Evolutionary conservation across 1,140 invertebrate genomes (phyloP).

Genomic region (Caenorhabditis briggsae): DNA sequence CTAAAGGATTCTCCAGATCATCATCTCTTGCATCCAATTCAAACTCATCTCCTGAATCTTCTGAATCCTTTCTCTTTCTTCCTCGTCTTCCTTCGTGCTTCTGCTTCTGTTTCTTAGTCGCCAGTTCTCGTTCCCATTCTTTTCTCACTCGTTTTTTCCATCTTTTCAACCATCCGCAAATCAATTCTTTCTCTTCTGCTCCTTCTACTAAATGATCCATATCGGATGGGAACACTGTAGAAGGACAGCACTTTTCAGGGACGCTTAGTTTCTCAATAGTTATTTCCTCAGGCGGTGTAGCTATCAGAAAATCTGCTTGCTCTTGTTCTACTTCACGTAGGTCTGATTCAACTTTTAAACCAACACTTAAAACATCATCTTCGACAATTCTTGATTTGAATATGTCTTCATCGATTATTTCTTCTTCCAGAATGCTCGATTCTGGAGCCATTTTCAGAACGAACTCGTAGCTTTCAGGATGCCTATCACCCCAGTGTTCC

Average conservation of each 20-base stretch:
- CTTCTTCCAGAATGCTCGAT: not conserved
- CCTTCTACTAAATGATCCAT: constrained; percentile 29
- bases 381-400: constrained; percentile 13
- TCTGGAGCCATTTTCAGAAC: not conserved
- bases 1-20: constrained; percentile 36
- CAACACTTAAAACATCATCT: not conserved
- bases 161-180: not conserved
- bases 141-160: constrained; percentile 34
- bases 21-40: not conserved
- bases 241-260: not conserved
- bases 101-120: not conserved
- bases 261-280: not conserved
- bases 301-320: not conserved
- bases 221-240: not conserved
- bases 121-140: not conserved
- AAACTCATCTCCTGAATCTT: constrained; percentile 1
- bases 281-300: not conserved
- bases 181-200: not conserved
- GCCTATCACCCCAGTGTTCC: constrained; percentile 27
- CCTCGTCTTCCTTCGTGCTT: not conserved
- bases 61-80: not conserved
- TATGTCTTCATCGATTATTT: not conserved
- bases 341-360: not conserved
- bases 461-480: constrained; percentile 1
- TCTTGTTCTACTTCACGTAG: not conserved